Percentiles rank a stretch among this genome's conserved stretches.
These are phyloP conservation scores for Drosophila burlai DNA, from an alignment of 1,140 invertebrate genomes.

Conservation along the genomic window DNA sequence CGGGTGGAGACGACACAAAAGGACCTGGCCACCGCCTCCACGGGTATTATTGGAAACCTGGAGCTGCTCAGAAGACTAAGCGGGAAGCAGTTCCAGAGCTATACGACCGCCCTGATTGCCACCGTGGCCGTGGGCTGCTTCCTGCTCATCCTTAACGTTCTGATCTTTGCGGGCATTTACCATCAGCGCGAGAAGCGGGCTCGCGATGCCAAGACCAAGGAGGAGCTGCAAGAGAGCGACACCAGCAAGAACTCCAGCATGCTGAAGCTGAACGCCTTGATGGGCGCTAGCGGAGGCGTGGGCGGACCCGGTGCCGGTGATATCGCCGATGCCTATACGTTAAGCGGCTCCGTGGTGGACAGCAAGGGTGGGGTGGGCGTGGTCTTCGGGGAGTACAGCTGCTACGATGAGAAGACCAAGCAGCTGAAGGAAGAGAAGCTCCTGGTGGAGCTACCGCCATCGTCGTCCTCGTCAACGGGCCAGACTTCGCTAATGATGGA, in stretches of 20 bases:
- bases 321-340: conserved; percentile 59
- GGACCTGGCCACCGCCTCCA: conserved; percentile 78
- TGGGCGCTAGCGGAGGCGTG: conserved; percentile 35
- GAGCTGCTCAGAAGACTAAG: conserved; percentile 89
- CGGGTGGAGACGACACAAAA: conserved; percentile 70
- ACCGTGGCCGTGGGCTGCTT: conserved; percentile 97
- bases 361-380: conserved; percentile 64
- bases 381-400: conserved; percentile 88
- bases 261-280: conserved; percentile 70
- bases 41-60: conserved; percentile 79
- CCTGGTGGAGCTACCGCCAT: conserved; percentile 87
- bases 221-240: conserved; percentile 90
- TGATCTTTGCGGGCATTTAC: conserved; percentile 97
- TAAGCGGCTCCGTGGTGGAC: conserved; percentile 65
- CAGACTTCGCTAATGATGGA: conserved; percentile 82
- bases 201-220: conserved; percentile 89
- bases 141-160: conserved; percentile 94
- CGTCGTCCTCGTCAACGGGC: conserved; percentile 58
- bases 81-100: conserved; percentile 93
- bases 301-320: conserved; percentile 34
- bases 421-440: conserved; percentile 88
- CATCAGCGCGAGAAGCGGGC: conserved; percentile 92
- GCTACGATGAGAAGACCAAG: conserved; percentile 88
- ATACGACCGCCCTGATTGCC: conserved; percentile 95
- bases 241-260: conserved; percentile 80